Evolutionary conservation across 2,113 vertebrate genomes (phyloP), one percentile per base, ranked within the genome.

Genomic region (Agapornis roseicollis): DNA sequence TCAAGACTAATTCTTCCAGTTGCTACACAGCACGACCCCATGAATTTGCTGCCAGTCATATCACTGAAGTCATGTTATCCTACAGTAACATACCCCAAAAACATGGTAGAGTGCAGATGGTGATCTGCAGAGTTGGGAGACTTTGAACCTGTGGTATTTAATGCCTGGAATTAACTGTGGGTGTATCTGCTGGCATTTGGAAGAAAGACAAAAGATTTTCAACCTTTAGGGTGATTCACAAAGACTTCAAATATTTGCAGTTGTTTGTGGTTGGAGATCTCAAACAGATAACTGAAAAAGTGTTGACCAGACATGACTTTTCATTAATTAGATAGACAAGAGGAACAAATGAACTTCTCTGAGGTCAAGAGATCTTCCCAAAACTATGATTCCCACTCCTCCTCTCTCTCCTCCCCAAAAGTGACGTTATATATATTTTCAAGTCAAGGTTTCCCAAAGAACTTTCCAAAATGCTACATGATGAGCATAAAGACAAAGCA

Each of bases 1-100:
- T 93, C 80, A 92, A 84, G 72, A 84, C 69, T 78, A 80, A 94
- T 80, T 88, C 55, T 72, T 84, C n/a, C 55, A 85, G 72, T 74
- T 96, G 80, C 33, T 90, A 80, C 33, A 74, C 42, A 89, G 69
- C 55, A 78, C 47, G 68, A 83, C 42, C 53, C 72, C 72, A 42
- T 71, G 76, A 86, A 73, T 88, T 90, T 78, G 52, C 76, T 92
- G 92, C 60, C 85, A 90, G 50, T 83, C 68, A 86, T 50, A 64
- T 33, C 0, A 0, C 19, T 52, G 49, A 82, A 69, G 49, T 92
- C 81, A 88, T 1, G 0, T 85, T 94, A 93, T 37, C 49, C 80
- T 44, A 82, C 82, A 80, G 72, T 78, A 91, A 92, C 72, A 31
- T 33, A 88, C 29, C 27, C 46, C 3, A 4, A 92, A 83, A 83